phyloP scores from a whole-genome alignment of 2,797 vertebrate species.

The Heterohyrax brucei region DNA sequence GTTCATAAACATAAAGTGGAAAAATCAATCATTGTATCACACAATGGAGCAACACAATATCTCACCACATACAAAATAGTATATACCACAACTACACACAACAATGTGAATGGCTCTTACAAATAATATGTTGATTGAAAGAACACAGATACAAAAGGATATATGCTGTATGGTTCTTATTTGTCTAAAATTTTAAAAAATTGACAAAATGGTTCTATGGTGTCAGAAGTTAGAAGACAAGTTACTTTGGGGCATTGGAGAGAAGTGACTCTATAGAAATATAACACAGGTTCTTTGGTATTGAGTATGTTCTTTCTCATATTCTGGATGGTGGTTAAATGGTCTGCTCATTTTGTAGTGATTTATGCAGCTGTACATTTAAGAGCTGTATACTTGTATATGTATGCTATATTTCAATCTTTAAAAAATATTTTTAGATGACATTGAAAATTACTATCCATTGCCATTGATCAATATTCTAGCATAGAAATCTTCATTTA shows the following conservation, averaged over 20 bases:
- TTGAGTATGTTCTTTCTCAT: not conserved
- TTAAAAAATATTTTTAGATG: not conserved
- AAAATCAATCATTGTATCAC: not conserved
- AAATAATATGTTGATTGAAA: constrained; percentile 10
- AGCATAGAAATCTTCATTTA: not conserved
- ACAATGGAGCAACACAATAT: not conserved
- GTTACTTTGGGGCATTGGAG: not conserved
- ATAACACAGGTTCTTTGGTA: not conserved
- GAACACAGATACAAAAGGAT: not conserved
- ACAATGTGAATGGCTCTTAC: not conserved
- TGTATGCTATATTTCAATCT: not conserved
- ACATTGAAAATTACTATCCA: not conserved
- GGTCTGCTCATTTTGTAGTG: not conserved
- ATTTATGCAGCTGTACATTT: not conserved
- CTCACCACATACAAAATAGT: not conserved
- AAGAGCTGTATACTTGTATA: not conserved
- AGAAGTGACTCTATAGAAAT: not conserved
- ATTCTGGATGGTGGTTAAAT: not conserved
- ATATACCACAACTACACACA: not conserved
- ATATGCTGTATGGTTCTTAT: not conserved
- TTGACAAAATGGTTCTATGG: not conserved
- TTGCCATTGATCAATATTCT: not conserved
- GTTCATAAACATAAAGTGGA: not conserved
- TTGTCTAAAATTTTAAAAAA: not conserved
- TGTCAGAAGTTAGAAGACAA: not conserved